Percentiles rank a stretch among this genome's conserved stretches.
Conservation (phyloP, 2,797 vertebrate genomes). For the Neosalanx taihuensis region DNA sequence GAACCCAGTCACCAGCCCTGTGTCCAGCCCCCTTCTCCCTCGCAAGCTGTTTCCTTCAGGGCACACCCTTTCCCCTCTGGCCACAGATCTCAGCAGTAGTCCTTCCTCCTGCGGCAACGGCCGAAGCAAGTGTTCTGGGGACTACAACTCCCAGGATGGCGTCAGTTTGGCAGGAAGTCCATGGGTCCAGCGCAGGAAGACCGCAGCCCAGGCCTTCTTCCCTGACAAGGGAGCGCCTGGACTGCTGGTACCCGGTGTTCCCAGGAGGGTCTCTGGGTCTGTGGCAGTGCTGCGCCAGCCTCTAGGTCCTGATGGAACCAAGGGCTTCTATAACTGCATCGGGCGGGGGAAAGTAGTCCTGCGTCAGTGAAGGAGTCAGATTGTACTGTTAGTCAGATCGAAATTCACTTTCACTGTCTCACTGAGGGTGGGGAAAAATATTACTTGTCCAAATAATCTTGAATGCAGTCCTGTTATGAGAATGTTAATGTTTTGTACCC, state of each 20-base stretch:
- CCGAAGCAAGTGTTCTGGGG: constrained; percentile 29
- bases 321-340: constrained; percentile 58
- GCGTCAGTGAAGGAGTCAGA: constrained; percentile 32
- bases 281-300: constrained; percentile 45
- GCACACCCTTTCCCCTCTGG: constrained; percentile 37
- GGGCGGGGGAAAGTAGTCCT: constrained; percentile 58
- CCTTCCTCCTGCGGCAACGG: constrained; percentile 12
- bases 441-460: not conserved
- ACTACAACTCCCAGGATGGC: constrained; percentile 36
- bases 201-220: constrained; percentile 32
- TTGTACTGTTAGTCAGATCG: not conserved
- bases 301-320: constrained; percentile 54
- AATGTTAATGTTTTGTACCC: constrained; percentile 5
- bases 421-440: not conserved
- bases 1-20: constrained; percentile 43
- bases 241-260: not conserved
- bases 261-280: not conserved
- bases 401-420: constrained; percentile 3
- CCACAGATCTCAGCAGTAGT: constrained; percentile 42
- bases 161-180: constrained; percentile 35
- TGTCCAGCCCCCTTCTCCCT: constrained; percentile 43
- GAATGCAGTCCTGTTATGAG: not conserved
- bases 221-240: constrained; percentile 3
- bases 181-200: constrained; percentile 49
- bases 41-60: constrained; percentile 45